Conservation (phyloP, 2,888 invertebrate species). For the Leistus spinibarbis region DNA sequence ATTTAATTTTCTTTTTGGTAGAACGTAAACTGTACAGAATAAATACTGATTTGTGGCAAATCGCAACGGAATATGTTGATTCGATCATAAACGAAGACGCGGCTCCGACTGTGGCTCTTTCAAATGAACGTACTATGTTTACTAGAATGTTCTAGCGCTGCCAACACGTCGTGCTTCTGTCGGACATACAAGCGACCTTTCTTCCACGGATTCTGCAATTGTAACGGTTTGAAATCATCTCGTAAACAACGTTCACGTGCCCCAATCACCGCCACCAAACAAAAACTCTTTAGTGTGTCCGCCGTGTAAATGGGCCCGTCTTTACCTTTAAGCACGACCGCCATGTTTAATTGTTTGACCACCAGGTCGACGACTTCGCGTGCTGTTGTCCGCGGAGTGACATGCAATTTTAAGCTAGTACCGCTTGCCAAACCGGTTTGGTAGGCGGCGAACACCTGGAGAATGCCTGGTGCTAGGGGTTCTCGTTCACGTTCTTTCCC, state of each 20-base stretch:
- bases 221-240: slow-evolving; percentile 92
- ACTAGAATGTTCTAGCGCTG: slow-evolving; percentile 86
- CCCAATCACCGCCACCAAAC: slow-evolving; percentile 94
- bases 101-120: slow-evolving; percentile 45
- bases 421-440: slow-evolving; percentile 93
- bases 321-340: slow-evolving; percentile 83
- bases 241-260: slow-evolving; percentile 91
- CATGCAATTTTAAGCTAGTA: slow-evolving; percentile 91
- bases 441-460: slow-evolving; percentile 93
- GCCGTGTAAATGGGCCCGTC: slow-evolving; percentile 84
- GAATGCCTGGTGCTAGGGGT: slow-evolving; percentile 52
- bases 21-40: slow-evolving; percentile 24
- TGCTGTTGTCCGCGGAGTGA: slow-evolving; percentile 90
- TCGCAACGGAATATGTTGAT: slow-evolving; percentile 23
- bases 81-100: slow-evolving; percentile 30
- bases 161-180: slow-evolving; percentile 86
- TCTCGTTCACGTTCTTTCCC: slow-evolving; percentile 46
- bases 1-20: slow-evolving; percentile 11
- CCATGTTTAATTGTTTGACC: slow-evolving; percentile 94
- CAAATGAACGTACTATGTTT: slow-evolving; percentile 75
- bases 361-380: slow-evolving; percentile 95
- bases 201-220: slow-evolving; percentile 95
- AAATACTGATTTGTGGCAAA: slow-evolving; percentile 33
- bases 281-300: slow-evolving; percentile 86
- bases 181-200: slow-evolving; percentile 92